Conservation (phyloP, 53 echinoderm and acorn worm genomes). For the Holothuria leucospilota region DNA sequence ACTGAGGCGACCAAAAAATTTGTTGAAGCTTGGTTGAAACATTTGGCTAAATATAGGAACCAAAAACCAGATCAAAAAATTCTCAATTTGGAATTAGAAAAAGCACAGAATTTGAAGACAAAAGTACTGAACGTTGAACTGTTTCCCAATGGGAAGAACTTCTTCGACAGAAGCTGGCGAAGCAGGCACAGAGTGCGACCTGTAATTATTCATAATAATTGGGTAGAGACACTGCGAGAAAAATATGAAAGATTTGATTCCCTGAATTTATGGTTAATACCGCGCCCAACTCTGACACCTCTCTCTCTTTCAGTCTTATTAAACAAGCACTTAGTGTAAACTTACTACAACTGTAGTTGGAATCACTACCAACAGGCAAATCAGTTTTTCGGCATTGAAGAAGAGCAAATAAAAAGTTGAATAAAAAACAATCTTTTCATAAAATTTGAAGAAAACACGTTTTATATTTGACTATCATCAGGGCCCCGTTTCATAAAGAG, state of each 20-base stretch:
- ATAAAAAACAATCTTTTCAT: no score
- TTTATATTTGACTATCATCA: no score
- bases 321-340: no score
- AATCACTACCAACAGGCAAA: no score
- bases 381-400: no score
- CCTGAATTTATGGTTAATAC: slow-evolving; percentile 55
- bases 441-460: no score
- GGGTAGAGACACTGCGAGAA: slow-evolving; percentile 61
- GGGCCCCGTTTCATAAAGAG: no score
- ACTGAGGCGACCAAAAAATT: slow-evolving; percentile 57
- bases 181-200: slow-evolving; percentile 42
- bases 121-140: slow-evolving; percentile 57
- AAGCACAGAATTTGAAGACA: slow-evolving; percentile 28
- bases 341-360: no score
- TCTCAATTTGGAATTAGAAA: slow-evolving; percentile 57
- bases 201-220: slow-evolving; percentile 85
- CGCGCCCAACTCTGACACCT: not conserved
- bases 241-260: slow-evolving; percentile 68
- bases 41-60: slow-evolving; percentile 39
- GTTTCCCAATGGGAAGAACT: slow-evolving; percentile 79
- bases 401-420: no score
- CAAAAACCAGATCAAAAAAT: slow-evolving; percentile 73
- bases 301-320: no score
- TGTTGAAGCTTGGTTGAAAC: slow-evolving; percentile 65
- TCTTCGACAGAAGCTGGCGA: slow-evolving; percentile 62